A percentile compares a stretch with the other conserved stretches of the same genome.
Conservation (phyloP, 2,888 invertebrate genomes). For the Chaetogeoica ovagalla region DNA sequence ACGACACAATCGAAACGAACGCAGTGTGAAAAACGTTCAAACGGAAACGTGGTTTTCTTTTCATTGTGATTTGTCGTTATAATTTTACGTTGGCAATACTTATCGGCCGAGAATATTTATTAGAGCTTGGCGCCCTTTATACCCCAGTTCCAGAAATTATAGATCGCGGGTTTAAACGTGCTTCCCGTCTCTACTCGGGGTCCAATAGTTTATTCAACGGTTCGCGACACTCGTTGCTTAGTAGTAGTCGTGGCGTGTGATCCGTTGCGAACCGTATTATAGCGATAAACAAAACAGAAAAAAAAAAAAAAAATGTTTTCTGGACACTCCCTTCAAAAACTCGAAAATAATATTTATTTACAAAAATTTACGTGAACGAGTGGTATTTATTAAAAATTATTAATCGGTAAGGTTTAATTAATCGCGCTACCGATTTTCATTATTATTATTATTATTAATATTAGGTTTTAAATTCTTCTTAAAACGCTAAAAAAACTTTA, state of each 20-base stretch:
- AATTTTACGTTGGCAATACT: conserved; percentile 38
- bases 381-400: too few species aligned
- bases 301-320: not conserved
- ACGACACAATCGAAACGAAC: not conserved
- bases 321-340: too few species aligned
- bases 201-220: conserved; percentile 13
- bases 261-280: too few species aligned
- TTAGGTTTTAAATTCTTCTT: too few species aligned
- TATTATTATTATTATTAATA: too few species aligned
- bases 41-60: not conserved
- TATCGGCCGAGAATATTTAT: conserved; percentile 14
- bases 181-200: not conserved
- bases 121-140: conserved; percentile 47
- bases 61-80: not conserved
- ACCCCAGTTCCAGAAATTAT: conserved; percentile 48
- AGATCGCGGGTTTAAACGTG: conserved; percentile 38
- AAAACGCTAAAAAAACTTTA: too few species aligned
- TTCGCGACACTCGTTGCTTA: conserved; percentile 15
- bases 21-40: not conserved
- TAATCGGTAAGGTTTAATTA: too few species aligned
- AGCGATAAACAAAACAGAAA: too few species aligned
- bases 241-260: conserved; percentile 7
- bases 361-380: too few species aligned
- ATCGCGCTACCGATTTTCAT: too few species aligned
- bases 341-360: too few species aligned